Evolutionary conservation across 1,140 invertebrate species (phyloP), one percentile per base, ranked within the genome.

Genomic region (Drosophila chauvacae): DNA sequence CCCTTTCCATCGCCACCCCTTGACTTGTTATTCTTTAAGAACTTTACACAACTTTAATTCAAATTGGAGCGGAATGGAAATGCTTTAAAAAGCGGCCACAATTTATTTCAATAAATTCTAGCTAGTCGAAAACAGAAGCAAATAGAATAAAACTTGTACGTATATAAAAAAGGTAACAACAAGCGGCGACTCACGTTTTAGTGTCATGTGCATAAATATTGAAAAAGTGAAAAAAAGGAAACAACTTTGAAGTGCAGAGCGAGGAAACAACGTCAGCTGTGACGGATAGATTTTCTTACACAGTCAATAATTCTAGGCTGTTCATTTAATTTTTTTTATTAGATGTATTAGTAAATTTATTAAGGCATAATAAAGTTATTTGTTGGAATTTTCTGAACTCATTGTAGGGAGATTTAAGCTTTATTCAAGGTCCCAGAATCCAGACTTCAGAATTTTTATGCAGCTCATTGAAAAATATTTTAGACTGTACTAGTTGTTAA

Each of bases 201-300:
- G 72, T 87, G 84, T 80, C 84, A 87, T 87, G 84, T 88, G 80
- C 72, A 87, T 83, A 83, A 87, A 83, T 77, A 83, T 51, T 20
- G 14, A 10, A 64, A 69, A 60, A 10, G 51, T 55, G 33, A 63
- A 61, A 75, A 75, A 73, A 57, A 68, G 62, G 51, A 45, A 64
- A 60, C 70, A 70, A 66, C 55, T 20, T 41, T 41, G 42, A 56
- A 55, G 23, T 41, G 58, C 23, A 10, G 39, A 47, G 35, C 18
- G 7, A 33, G 13, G 35, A 16, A 50, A 37, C 35, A 45, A 35
- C 30, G 47, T 68, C 62, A 68, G 66, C 62, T 66, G 62, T 66
- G 30, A 68, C 47, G 16, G 26, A 65, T 69, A 53, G 30, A 18
- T 53, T 44, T 66, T 45, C 41, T 55, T 35, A 37, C 66, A 66